Conservation (phyloP, 2,888 invertebrate genomes). For the Apamea sordens region DNA sequence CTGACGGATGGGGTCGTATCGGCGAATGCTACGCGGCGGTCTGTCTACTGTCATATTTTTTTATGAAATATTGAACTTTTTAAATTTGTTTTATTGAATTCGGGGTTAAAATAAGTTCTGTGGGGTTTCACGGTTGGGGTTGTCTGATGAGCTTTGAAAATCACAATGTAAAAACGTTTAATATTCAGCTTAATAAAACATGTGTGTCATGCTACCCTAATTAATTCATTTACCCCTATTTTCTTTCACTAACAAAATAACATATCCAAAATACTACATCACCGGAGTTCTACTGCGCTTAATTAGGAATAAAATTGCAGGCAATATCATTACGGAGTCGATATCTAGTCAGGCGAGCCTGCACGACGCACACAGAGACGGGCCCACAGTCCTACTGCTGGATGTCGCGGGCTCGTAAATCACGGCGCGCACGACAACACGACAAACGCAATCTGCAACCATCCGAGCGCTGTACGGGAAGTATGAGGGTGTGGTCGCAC, state of each 20-base stretch:
- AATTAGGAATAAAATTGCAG: constrained; percentile 55
- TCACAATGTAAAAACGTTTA: neutral
- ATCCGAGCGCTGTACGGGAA: constrained; percentile 50
- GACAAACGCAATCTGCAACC: constrained; percentile 65
- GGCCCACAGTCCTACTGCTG: constrained; percentile 28
- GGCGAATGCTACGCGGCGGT: constrained; percentile 67
- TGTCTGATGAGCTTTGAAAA: constrained; percentile 7
- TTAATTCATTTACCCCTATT: neutral
- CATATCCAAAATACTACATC: constrained; percentile 1
- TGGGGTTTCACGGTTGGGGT: constrained; percentile 47
- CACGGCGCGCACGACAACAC: constrained; percentile 67
- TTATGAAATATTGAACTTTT: constrained; percentile 44
- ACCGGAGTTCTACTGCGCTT: constrained; percentile 16
- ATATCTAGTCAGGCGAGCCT: constrained; percentile 53
- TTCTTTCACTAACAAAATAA: constrained; percentile 1
- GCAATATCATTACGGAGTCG: constrained; percentile 50
- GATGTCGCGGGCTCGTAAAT: constrained; percentile 70
- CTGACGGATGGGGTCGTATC: constrained; percentile 62
- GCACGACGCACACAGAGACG: constrained; percentile 43
- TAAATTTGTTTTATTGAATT: constrained; percentile 36
- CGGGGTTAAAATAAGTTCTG: constrained; percentile 8
- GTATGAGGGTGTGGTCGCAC: constrained; percentile 22
- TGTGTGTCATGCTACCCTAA: neutral
- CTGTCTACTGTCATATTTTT: constrained; percentile 58
- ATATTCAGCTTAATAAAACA: neutral